Evolutionary conservation across 2,888 invertebrate genomes (phyloP), one percentile per base, ranked within the genome.

Genomic region (Cotesia congregata): DNA sequence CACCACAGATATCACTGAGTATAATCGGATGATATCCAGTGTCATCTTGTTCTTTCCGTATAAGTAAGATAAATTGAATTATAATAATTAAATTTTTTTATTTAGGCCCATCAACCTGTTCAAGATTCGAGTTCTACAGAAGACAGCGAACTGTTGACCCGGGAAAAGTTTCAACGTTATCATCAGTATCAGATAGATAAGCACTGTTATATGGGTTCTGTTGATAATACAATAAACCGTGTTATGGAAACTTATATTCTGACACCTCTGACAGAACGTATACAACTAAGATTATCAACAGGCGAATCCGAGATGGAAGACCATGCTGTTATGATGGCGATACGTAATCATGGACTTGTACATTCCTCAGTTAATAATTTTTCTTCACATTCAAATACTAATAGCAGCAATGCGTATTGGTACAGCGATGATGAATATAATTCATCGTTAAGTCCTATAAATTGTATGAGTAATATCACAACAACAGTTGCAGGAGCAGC

Each of bases 311-410:
- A 91, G 77, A 91, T 94, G 84, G 94, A 94, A 89, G 93, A 94
- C 84, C 93, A 93, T 86, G 94, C 94, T 0, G 94, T 94, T 75
- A 89, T 93, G 41, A 94, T 94, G 94, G 94, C 94, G 3, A 94
- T 94, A 83, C 93, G 93, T 74, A 93, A 93, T 72, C 93, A 94
- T 85, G 94, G 94, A 0, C 88, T 94, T 76, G 85, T 86, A 20
- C 85, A 84, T 72, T 80, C 85, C 50, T 50, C 50, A 50, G 7
- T 50, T 50, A 50, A 50, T 0, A 80, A 83, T 17, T 75, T 82
- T n/a, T 77, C 82, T 1, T 73, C 83, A 40, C 81, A 83, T 65
- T 65, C 38, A 30, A 30, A 6, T 30, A 30, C 12, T 65, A 30
- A 38, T 9, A 9, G 30, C 7, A 30, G 30, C 12, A 17, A 6